A percentile compares a stretch with the other conserved stretches of the same genome.
phyloP scores from a whole-genome alignment of 2,888 invertebrate species.

The Polyommatus iphigenia region DNA sequence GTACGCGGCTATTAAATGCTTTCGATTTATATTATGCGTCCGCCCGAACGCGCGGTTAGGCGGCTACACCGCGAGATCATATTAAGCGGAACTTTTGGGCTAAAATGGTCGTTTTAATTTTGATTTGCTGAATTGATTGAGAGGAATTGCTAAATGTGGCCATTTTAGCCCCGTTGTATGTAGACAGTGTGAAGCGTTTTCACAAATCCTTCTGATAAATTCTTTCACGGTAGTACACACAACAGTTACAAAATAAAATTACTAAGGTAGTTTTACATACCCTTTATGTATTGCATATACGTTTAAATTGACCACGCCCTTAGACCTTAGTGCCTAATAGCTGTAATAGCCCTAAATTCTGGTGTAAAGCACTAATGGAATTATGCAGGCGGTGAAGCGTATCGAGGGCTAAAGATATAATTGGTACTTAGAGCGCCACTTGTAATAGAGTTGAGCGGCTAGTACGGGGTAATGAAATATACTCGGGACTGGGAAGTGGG shows the following conservation, averaged over 20 bases:
- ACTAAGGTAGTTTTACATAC: not conserved
- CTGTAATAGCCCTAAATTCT: constrained; percentile 16
- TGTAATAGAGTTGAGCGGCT: constrained; percentile 25
- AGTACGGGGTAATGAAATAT: constrained; percentile 25
- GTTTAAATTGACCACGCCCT: not conserved
- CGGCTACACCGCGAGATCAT: too few relatives aligned
- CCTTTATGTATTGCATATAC: not conserved
- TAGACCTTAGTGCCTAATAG: constrained; percentile 7
- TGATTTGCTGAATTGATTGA: too few relatives aligned
- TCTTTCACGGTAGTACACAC: too few relatives aligned
- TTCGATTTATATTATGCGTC: too few relatives aligned
- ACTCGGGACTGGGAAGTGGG: not conserved
- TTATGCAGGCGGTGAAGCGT: not conserved
- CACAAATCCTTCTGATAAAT: too few relatives aligned
- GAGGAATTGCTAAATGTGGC: too few relatives aligned
- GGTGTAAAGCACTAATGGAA: constrained; percentile 20
- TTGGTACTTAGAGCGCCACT: constrained; percentile 24
- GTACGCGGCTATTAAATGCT: not conserved
- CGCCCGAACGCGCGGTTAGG: too few relatives aligned
- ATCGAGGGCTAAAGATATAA: constrained; percentile 26
- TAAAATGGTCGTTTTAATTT: too few relatives aligned
- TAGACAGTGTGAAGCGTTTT: too few relatives aligned
- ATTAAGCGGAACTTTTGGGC: too few relatives aligned
- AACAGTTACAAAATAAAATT: not conserved
- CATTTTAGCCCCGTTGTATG: too few relatives aligned